These are phyloP conservation scores for Cryptomyrus ogoouensis DNA, from an alignment of 2,113 vertebrate genomes.

Conservation along the genomic window DNA sequence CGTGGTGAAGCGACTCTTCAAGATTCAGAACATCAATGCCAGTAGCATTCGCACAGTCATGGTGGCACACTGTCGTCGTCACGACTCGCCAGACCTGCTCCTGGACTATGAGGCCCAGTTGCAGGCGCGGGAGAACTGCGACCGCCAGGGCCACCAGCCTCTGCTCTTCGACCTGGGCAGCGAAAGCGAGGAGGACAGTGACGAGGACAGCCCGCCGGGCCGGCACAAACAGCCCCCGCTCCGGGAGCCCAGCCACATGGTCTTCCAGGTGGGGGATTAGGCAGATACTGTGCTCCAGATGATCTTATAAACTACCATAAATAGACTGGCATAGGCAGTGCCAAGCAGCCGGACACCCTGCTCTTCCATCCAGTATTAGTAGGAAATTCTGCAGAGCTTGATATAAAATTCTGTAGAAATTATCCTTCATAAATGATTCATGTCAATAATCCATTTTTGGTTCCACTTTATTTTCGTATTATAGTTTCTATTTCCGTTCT, in stretches of 20 bases:
- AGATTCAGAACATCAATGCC: conserved; percentile 94
- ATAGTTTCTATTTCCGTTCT: neutral
- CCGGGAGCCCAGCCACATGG: conserved; percentile 24
- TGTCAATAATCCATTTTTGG: neutral
- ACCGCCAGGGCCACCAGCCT: conserved; percentile 42
- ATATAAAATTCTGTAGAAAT: neutral
- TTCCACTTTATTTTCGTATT: neutral
- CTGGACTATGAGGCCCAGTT: conserved; percentile 69
- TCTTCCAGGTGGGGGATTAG: conserved; percentile 50
- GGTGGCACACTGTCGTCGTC: conserved; percentile 88
- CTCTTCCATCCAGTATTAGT: neutral
- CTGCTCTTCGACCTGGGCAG: conserved; percentile 68
- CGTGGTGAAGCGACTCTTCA: conserved; percentile 94
- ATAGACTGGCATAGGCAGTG: neutral
- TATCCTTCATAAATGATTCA: neutral
- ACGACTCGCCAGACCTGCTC: conserved; percentile 76
- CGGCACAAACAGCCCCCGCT: conserved; percentile 34
- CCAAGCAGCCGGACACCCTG: neutral
- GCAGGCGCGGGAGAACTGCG: conserved; percentile 42
- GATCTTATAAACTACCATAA: neutral
- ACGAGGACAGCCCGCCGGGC: conserved; percentile 35
- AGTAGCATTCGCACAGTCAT: conserved; percentile 93
- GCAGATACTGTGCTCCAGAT: neutral
- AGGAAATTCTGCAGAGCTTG: neutral
- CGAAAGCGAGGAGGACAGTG: conserved; percentile 52